Percentiles rank a stretch among this genome's conserved stretches.
These are phyloP conservation scores for Neodon shergylaensis DNA, from an alignment of 2,113 vertebrate genomes.

Conservation along the genomic window DNA sequence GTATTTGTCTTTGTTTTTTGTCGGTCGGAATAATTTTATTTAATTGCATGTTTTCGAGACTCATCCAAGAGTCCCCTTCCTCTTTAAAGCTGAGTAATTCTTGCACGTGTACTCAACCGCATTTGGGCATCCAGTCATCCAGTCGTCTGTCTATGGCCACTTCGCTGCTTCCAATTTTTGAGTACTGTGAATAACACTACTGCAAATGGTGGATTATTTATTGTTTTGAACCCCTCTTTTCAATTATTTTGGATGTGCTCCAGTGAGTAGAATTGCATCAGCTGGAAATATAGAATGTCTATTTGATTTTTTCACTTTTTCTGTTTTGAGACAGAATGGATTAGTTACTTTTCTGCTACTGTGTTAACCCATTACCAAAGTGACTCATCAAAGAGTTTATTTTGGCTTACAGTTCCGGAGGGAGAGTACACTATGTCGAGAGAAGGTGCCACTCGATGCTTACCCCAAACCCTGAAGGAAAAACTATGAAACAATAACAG, in stretches of 20 bases:
- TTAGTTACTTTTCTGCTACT: neutral
- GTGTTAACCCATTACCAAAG: neutral
- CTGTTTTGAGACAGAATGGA: neutral
- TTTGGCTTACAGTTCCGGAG: neutral
- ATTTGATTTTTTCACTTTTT: neutral
- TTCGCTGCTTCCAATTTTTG: neutral
- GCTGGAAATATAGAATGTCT: neutral
- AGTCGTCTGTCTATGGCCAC: neutral
- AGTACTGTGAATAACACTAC: neutral
- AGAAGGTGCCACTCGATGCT: neutral
- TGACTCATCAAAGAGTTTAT: neutral
- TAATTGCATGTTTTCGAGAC: slow-evolving; percentile 26
- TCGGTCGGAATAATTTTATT: slow-evolving; percentile 20
- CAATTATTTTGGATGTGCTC: neutral
- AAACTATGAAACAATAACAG: slow-evolving; percentile 3
- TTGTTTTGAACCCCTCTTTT: neutral
- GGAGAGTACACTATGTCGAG: neutral
- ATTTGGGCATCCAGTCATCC: neutral
- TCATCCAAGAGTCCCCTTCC: neutral
- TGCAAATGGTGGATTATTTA: neutral
- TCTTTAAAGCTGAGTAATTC: slow-evolving; percentile 25
- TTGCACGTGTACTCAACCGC: neutral
- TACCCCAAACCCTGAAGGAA: neutral
- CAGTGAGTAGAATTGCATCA: neutral
- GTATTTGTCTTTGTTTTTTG: slow-evolving; percentile 28